Evolutionary conservation across 2,797 vertebrate genomes (phyloP).

Genomic region (Leptoclinus maculatus): DNA sequence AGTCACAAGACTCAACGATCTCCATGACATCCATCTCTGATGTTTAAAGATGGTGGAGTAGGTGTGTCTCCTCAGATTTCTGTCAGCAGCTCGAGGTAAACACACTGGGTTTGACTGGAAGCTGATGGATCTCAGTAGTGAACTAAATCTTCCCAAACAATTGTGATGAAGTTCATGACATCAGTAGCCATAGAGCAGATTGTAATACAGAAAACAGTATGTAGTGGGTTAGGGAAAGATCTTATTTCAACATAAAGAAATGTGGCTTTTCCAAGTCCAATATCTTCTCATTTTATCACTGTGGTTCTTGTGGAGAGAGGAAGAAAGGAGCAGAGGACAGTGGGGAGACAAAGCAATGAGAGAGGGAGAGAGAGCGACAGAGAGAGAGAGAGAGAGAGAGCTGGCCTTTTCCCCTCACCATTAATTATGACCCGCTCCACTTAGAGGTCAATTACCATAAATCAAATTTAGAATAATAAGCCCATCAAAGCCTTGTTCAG

Average conservation of each 20-base stretch:
- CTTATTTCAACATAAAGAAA: neutral
- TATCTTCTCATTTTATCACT: neutral
- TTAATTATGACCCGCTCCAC: conserved; percentile 78
- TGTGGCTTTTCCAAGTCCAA: neutral
- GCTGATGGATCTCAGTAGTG: neutral
- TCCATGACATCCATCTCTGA: too few species aligned
- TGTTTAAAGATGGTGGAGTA: too few species aligned
- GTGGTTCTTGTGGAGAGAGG: neutral
- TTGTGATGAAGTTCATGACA: neutral
- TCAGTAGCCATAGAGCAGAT: neutral
- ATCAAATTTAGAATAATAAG: conserved; percentile 80
- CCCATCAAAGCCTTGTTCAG: conserved; percentile 74
- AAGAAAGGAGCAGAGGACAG: neutral
- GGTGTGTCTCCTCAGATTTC: neutral
- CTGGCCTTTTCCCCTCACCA: conserved; percentile 70
- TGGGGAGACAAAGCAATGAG: conserved; percentile 17
- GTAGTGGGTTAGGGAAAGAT: neutral
- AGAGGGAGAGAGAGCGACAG: too few species aligned
- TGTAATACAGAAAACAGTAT: neutral
- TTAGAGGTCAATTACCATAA: conserved; percentile 81
- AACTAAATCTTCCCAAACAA: neutral
- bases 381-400: neutral
- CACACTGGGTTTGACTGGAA: neutral
- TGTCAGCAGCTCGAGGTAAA: neutral
- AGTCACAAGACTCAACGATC: too few species aligned